Percentiles rank a stretch among this genome's conserved stretches.
Evolutionary conservation across 2,888 invertebrate species (phyloP).

Genomic region (Sesia bembeciformis): DNA sequence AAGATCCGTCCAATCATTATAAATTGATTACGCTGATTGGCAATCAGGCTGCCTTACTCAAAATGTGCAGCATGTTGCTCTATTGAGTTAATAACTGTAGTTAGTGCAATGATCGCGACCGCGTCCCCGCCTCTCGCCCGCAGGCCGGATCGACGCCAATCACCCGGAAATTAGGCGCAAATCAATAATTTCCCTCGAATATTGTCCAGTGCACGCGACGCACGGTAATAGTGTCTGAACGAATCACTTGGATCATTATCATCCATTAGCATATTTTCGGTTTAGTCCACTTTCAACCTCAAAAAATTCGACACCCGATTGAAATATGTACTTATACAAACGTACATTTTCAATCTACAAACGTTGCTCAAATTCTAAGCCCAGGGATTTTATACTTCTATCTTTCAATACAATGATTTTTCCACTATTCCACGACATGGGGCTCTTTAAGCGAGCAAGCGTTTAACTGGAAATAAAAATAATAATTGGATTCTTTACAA

Average conservation of each 20-base stretch:
- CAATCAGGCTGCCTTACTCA: neutral
- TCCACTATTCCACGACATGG: too few species aligned
- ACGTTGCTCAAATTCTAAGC: too few species aligned
- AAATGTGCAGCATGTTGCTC: neutral
- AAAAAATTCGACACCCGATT: too few species aligned
- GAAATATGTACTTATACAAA: too few species aligned
- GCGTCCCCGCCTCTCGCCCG: conserved; percentile 36
- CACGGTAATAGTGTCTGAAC: conserved; percentile 37
- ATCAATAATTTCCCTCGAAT: conserved; percentile 63
- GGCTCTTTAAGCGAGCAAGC: too few species aligned
- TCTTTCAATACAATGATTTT: too few species aligned
- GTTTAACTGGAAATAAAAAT: too few species aligned
- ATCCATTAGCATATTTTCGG: too few species aligned
- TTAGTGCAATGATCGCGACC: conserved; percentile 20
- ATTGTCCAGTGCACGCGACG: conserved; percentile 31
- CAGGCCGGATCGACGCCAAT: conserved; percentile 27
- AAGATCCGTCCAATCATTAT: neutral
- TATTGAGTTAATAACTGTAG: neutral
- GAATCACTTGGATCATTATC: neutral
- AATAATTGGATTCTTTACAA: too few species aligned
- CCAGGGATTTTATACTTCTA: too few species aligned
- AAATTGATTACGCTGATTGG: neutral
- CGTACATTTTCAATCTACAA: too few species aligned
- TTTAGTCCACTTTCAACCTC: too few species aligned
- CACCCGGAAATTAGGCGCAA: conserved; percentile 63